These are phyloP conservation scores for Engystomops pustulosus DNA, from an alignment of 2,113 vertebrate species.

Conservation along the genomic window DNA sequence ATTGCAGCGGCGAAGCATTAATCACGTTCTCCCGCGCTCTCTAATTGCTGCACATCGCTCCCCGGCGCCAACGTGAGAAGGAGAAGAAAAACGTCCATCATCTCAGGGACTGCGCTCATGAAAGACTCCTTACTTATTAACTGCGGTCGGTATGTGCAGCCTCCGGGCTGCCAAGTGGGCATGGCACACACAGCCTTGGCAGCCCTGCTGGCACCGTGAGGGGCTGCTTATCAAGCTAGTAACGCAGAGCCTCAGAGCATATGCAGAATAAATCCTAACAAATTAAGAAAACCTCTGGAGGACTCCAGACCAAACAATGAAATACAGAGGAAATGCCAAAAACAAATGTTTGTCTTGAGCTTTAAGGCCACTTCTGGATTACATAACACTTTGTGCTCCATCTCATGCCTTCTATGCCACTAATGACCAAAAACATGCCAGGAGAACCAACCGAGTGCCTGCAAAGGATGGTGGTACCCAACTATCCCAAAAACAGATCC, in stretches of 20 bases:
- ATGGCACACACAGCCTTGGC: background rate
- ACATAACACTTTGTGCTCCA: background rate
- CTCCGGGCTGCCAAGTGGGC: background rate
- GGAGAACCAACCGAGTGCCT: no score
- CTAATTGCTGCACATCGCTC: constrained; percentile 2
- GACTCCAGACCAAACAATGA: background rate
- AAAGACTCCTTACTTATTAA: background rate
- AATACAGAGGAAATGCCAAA: background rate
- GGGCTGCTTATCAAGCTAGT: background rate
- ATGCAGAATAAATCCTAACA: background rate
- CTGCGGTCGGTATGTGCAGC: background rate
- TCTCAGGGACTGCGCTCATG: background rate
- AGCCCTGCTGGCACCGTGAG: background rate
- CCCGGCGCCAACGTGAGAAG: background rate
- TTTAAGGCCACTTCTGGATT: background rate
- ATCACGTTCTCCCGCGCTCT: background rate
- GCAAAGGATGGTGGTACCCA: no score
- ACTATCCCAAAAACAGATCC: no score
- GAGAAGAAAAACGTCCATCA: background rate
- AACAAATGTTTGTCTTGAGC: background rate
- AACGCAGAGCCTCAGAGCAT: background rate
- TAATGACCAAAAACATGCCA: no score
- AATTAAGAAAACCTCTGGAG: constrained; percentile 6
- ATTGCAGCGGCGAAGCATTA: constrained; percentile 24
- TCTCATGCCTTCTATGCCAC: background rate